Evolutionary conservation across 2,113 vertebrate genomes (phyloP).

Genomic region (Campylomormyrus numenius): DNA sequence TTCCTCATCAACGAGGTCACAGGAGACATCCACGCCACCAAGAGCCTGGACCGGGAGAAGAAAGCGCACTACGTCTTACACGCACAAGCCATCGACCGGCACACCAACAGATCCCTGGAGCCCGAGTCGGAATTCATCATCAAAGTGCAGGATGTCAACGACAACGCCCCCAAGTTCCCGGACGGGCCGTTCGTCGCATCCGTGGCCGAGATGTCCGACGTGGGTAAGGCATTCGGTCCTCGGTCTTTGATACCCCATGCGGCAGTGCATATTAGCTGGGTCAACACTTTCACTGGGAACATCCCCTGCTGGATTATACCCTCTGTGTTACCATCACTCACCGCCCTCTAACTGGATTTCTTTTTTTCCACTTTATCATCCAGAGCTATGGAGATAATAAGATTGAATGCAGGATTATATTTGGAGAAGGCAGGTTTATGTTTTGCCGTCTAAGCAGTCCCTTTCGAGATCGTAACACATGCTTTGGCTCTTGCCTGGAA

Average conservation of each 20-base stretch:
- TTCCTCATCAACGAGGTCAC: constrained; percentile 94
- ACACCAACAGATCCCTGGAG: constrained; percentile 87
- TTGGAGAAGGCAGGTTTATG: constrained; percentile 1
- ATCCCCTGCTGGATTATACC: constrained; percentile 15
- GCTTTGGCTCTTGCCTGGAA: neutral
- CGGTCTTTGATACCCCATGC: neutral
- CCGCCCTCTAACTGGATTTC: neutral
- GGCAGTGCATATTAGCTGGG: constrained; percentile 21
- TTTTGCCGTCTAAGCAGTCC: neutral
- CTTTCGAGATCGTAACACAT: neutral
- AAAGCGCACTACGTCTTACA: constrained; percentile 94
- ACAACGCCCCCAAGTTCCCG: constrained; percentile 92
- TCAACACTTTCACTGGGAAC: constrained; percentile 30
- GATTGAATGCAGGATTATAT: constrained; percentile 10
- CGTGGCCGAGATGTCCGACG: constrained; percentile 94
- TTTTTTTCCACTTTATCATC: constrained; percentile 4
- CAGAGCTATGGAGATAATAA: constrained; percentile 4
- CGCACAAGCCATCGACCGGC: constrained; percentile 84
- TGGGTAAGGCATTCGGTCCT: constrained; percentile 70
- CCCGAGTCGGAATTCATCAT: constrained; percentile 97
- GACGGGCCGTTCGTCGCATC: constrained; percentile 84
- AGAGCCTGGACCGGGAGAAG: constrained; percentile 90
- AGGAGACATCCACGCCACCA: constrained; percentile 91
- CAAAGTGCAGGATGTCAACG: constrained; percentile 98
- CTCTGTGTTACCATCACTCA: neutral